A percentile compares a stretch with the other conserved stretches of the same genome.
Evolutionary conservation across 2,113 vertebrate genomes (phyloP).

Genomic region (Ochotona princeps): DNA sequence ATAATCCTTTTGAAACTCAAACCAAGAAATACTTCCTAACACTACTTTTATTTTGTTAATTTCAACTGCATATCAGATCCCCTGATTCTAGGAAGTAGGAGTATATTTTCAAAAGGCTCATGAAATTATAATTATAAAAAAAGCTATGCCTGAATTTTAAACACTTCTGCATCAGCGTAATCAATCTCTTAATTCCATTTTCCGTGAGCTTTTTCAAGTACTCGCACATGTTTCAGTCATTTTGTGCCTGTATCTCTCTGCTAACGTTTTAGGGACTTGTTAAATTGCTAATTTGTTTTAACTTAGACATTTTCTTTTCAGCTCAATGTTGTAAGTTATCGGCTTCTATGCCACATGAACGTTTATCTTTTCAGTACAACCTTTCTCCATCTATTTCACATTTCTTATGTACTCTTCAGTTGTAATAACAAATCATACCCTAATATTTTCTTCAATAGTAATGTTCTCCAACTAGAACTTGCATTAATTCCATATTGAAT

Average conservation of each 20-base stretch:
- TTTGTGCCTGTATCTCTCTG: not conserved
- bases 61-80: not conserved
- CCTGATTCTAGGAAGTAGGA: not conserved
- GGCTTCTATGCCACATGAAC: not conserved
- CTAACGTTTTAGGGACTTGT: not conserved
- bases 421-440: not conserved
- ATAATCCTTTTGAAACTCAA: slow-evolving; percentile 36
- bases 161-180: too few species aligned
- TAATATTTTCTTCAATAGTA: not conserved
- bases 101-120: too few species aligned
- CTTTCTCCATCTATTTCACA: not conserved
- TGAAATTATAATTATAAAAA: too few species aligned
- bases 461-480: slow-evolving; percentile 3
- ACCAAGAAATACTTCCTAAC: not conserved
- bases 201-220: too few species aligned
- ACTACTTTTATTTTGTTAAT: slow-evolving; percentile 27
- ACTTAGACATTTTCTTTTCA: too few species aligned
- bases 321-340: not conserved
- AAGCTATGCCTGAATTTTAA: too few species aligned
- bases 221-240: not conserved
- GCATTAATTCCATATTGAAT: not conserved
- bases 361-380: not conserved
- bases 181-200: too few species aligned
- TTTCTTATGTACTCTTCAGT: slow-evolving; percentile 38
- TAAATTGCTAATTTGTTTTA: slow-evolving; percentile 34